These are phyloP conservation scores for Ranitomeya variabilis DNA, from an alignment of 2,113 vertebrate species.

Conservation along the genomic window DNA sequence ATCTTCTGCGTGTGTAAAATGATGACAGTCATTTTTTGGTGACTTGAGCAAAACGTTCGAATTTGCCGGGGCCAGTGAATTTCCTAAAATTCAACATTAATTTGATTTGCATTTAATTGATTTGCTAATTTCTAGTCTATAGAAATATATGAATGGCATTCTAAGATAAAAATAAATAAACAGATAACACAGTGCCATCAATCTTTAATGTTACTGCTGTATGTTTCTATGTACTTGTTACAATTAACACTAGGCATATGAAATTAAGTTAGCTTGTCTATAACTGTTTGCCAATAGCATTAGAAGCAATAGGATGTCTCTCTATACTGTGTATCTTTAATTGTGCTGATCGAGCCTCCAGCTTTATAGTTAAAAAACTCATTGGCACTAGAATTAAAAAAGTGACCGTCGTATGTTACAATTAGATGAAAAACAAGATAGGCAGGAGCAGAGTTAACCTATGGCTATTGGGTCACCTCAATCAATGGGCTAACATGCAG, in stretches of 20 bases:
- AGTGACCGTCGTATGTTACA: conserved; percentile 39
- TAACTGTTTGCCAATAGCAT: conserved; percentile 38
- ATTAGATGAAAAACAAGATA: conserved; percentile 28
- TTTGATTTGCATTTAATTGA: too few species aligned
- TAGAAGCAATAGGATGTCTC: conserved; percentile 3
- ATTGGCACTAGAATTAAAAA: conserved; percentile 32
- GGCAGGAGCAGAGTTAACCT: conserved; percentile 34
- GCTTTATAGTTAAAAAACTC: not conserved
- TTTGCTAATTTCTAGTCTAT: too few species aligned
- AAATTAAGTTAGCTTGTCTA: conserved; percentile 45
- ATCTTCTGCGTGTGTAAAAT: too few species aligned
- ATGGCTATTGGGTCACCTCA: conserved; percentile 35
- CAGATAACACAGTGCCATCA: too few species aligned
- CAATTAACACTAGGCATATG: conserved; percentile 27
- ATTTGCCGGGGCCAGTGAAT: too few species aligned
- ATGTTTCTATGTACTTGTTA: not conserved
- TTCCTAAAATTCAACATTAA: too few species aligned
- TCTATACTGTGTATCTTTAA: conserved; percentile 27
- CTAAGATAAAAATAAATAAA: too few species aligned
- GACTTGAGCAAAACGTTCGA: too few species aligned
- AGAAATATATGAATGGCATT: too few species aligned
- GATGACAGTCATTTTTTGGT: too few species aligned
- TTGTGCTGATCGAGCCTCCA: not conserved
- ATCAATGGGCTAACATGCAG: conserved; percentile 41
- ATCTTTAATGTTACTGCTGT: too few species aligned